Evolutionary conservation across 2,113 vertebrate genomes (phyloP).

Genomic region (Cryptomyrus ogoouensis): DNA sequence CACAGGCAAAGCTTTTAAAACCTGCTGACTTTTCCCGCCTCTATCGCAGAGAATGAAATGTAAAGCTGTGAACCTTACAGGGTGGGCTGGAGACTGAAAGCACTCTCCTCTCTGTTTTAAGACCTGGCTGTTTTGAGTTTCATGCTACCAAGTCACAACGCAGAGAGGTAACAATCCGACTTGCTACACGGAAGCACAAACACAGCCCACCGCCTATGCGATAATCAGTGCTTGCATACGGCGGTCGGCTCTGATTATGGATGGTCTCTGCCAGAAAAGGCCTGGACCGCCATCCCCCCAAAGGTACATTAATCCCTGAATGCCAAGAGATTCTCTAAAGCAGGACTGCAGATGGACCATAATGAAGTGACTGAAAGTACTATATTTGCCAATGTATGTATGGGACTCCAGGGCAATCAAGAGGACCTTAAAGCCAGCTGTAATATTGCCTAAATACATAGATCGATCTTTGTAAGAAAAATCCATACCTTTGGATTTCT

Average conservation of each 20-base stretch:
- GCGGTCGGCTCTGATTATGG: background rate
- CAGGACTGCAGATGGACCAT: background rate
- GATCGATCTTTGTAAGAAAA: background rate
- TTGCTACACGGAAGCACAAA: background rate
- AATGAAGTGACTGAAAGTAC: background rate
- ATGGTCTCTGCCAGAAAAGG: background rate
- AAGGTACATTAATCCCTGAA: background rate
- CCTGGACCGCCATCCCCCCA: too few species aligned
- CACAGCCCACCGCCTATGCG: background rate
- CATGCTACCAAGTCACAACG: background rate
- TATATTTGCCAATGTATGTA: background rate
- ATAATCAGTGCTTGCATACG: background rate
- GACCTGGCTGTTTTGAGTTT: slow-evolving; percentile 4
- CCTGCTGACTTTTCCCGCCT: background rate
- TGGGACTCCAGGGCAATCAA: background rate
- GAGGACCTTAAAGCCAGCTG: background rate
- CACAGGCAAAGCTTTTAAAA: background rate
- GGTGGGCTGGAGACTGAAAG: background rate
- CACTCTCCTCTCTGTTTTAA: background rate
- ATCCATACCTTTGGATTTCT: background rate
- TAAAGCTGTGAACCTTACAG: background rate
- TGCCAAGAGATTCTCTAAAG: background rate
- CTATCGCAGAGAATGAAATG: background rate
- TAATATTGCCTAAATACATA: background rate
- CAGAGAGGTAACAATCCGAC: background rate